Conservation (phyloP, 2,888 invertebrate species). For the Cataglyphis cursor region DNA sequence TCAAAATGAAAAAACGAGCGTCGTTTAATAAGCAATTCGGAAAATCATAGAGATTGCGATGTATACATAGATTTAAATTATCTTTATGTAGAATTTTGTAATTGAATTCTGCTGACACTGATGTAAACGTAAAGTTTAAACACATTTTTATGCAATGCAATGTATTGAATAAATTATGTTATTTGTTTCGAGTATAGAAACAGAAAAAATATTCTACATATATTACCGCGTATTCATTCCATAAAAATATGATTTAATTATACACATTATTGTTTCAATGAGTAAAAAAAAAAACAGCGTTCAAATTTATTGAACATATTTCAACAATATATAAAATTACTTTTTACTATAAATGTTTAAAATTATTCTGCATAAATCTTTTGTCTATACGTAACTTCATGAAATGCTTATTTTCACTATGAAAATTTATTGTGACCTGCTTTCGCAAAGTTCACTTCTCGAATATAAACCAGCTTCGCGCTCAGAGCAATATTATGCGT, state of each 20-base stretch:
- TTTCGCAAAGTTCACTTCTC: constrained; percentile 40
- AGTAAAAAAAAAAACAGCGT: neutral
- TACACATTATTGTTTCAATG: neutral
- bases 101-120: neutral
- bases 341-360: constrained; percentile 23
- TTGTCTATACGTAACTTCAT: constrained; percentile 26
- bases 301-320: neutral
- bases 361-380: constrained; percentile 23
- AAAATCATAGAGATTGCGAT: constrained; percentile 7
- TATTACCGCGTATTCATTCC: neutral
- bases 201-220: neutral
- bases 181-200: no score
- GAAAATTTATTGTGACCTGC: constrained; percentile 48
- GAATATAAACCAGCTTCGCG: constrained; percentile 45
- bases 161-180: neutral
- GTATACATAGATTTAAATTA: neutral
- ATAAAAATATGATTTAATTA: neutral
- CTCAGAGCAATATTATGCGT: constrained; percentile 39
- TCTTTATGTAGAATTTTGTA: neutral
- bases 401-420: constrained; percentile 36
- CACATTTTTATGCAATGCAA: neutral
- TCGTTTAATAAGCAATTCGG: constrained; percentile 37
- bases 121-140: neutral
- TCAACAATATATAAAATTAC: constrained; percentile 3
- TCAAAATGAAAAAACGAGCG: neutral